Evolutionary conservation across 2,797 vertebrate genomes (phyloP), one percentile per base, ranked within the genome.

Genomic region (Scarus forsteni): DNA sequence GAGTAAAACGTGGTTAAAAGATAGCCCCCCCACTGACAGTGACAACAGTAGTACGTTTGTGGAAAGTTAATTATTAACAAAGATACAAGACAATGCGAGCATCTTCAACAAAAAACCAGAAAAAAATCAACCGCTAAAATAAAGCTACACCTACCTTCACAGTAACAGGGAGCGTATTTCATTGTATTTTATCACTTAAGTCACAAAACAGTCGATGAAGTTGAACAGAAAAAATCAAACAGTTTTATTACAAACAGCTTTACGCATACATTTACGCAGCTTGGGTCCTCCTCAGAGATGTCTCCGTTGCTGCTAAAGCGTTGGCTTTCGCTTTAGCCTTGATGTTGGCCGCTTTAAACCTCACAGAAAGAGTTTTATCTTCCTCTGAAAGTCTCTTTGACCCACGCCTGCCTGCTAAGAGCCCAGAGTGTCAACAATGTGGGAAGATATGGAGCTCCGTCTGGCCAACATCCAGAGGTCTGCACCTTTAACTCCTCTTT

Each of bases 401-500:
- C 91, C 78, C 79, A 88, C 91, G 90, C 83, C 87, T 67, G 79
- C 78, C 88, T 88, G 90, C 6, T 92, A 89, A 93, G 88, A 92
- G 92, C 88, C 88, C 77, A 79, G 80, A 88, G 90, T 94, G 90
- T 94, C 92, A 93, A 93, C 92, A 93, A 77, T 88, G 91, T 86
- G 85, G 79, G 86, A 61, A 91, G 92, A 93, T 92, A 92, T 84
- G 89, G 84, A 88, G 69, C 71, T 73, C 74, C 62, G 81, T 82
- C 88, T 94, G 92, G 92, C 89, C 75, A 88, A 77, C 71, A 70
- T 93, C 92, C 92, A 94, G 83, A 66, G 75, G 60, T 85, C 75
- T 73, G 65, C 59, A 40, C 66, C 77, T 83, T 63, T 42, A 65
- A 72, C 84, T 79, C 69, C 62, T 73, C 71, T 51, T 59, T 39